Percentiles rank a stretch among this genome's conserved stretches.
Conservation (phyloP, 2,797 vertebrate species). For the Euthynnus affinis region DNA sequence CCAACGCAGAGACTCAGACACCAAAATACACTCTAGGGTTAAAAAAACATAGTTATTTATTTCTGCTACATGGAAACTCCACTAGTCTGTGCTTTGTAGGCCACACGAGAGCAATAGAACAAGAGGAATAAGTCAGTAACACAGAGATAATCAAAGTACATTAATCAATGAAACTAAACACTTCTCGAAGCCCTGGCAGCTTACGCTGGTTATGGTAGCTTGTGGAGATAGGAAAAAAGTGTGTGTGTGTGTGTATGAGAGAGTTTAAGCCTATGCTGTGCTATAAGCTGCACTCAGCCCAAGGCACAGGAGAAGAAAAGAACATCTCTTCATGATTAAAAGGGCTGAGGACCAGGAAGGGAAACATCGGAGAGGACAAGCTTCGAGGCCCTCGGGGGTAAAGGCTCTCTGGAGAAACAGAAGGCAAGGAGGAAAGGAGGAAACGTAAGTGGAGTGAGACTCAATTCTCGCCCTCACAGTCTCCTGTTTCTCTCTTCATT, state of each 20-base stretch:
- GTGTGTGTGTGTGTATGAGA: constrained; percentile 3
- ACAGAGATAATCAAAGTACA: constrained; percentile 74
- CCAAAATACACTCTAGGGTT: constrained; percentile 31
- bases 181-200: constrained; percentile 56
- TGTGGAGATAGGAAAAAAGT: constrained; percentile 48
- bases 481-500: constrained; percentile 64
- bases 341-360: constrained; percentile 79
- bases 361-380: constrained; percentile 78
- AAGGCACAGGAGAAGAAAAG: constrained; percentile 79
- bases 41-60: constrained; percentile 64
- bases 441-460: constrained; percentile 43
- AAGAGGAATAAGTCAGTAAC: constrained; percentile 71
- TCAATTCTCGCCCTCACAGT: constrained; percentile 58
- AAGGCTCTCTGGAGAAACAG: constrained; percentile 70
- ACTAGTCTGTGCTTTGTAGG: constrained; percentile 44
- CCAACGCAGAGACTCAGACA: constrained; percentile 27
- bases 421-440: constrained; percentile 56
- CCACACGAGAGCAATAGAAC: constrained; percentile 63
- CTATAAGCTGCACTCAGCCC: constrained; percentile 79
- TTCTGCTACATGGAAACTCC: constrained; percentile 33
- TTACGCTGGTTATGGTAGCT: constrained; percentile 51
- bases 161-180: constrained; percentile 72
- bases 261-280: constrained; percentile 70
- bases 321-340: constrained; percentile 84
- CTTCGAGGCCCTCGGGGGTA: constrained; percentile 65